Evolutionary conservation across 2,797 vertebrate genomes (phyloP).

Genomic region (Gymnoscopelus braueri): DNA sequence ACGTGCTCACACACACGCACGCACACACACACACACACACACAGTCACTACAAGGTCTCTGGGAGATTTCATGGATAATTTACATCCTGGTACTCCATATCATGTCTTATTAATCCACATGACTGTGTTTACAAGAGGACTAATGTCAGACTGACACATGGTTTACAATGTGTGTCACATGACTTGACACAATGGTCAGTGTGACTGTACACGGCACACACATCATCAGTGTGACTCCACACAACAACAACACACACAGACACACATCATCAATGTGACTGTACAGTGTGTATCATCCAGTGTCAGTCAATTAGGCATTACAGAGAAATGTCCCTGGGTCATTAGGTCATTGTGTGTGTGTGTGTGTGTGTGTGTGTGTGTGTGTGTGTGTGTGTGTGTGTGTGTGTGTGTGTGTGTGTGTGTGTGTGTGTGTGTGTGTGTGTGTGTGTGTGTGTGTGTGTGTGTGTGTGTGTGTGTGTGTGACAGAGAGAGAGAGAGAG

Average conservation of each 20-base stretch:
- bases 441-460: no score
- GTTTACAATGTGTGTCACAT: no score
- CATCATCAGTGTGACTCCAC: not conserved
- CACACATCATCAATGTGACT: no score
- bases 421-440: not conserved
- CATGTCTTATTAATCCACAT: no score
- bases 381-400: not conserved
- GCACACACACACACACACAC: not conserved
- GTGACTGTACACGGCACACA: not conserved
- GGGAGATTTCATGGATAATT: no score
- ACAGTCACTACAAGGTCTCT: no score
- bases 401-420: not conserved
- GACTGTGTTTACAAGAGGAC: no score
- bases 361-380: constrained; percentile 1
- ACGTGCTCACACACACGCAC: not conserved
- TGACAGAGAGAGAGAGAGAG: not conserved
- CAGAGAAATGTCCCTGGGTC: constrained; percentile 14
- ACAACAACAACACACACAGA: not conserved
- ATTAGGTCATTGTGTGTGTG: constrained; percentile 13
- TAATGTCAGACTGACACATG: no score
- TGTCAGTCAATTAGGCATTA: constrained; percentile 6
- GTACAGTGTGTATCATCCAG: no score
- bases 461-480: no score
- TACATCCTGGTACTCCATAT: no score
- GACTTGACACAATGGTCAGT: no score